Base-by-base conservation (phyloP, 2,888 invertebrate species). In the Ennomos fuscantarius region DNA sequence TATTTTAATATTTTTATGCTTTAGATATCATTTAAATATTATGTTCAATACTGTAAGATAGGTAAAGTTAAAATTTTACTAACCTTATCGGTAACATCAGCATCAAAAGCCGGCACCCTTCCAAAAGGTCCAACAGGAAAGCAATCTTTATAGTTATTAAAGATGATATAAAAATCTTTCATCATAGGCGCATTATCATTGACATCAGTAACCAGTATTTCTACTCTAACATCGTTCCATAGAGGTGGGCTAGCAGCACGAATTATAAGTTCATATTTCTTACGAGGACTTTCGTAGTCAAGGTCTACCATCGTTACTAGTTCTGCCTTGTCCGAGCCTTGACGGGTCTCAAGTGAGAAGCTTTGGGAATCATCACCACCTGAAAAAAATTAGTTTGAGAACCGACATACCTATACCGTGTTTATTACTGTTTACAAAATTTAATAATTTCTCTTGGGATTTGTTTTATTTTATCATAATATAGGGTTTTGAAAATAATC, bases 141-240 rank as follows among this genome's bases (percentile, higher is more conserved):
- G 75, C 97, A 96, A 73, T 98, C 97, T 68, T 96, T 96, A 83
- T 96, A 99, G 78, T 99, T 99, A 87, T 99, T 99, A 86, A 99
- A 98, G 48, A 99, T 96, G 0, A 99, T 95, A 74, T 96, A 95
- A 76, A 99, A 99, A 79, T 99, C 98, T 70, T 97, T 95, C 71
- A 99, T 89, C 68, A 96, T 93, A 0, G 99, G 99, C 0, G 97
- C 96, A 79, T 99, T 99, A 79, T 99, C 99, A 79, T 99, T 98
- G 0, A 98, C 96, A 81, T 99, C 99, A 0, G 97, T 97, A 0
- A 99, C 97, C 6, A 97, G 86, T 35, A 99, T 95, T 78, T 97
- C 97, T 0, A 99, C 96, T 69, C 96, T 94, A 1, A 97, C 97
- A 80, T 98, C 97, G 64, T 96, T 97, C 76, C 98, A 94, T 6